Conservation (phyloP, 1,140 invertebrate species). For the Penaeus chinensis region DNA sequence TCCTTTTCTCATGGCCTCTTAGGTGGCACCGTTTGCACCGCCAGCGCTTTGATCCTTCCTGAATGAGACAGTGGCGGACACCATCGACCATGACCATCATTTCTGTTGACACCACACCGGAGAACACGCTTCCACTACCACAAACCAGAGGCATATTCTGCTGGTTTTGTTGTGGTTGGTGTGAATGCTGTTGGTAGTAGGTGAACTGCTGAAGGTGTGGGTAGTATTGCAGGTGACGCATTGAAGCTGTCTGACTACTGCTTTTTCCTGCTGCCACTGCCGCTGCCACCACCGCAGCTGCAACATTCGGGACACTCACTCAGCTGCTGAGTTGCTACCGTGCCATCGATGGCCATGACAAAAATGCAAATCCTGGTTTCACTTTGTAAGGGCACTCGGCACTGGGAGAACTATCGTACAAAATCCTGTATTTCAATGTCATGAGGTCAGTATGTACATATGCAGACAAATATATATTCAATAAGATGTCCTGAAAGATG, state of each 20-base stretch:
- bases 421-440: background rate
- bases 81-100: slow-evolving; percentile 40
- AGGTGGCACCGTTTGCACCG: slow-evolving; percentile 54
- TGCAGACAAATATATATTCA: too few species aligned
- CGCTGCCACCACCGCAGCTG: slow-evolving; percentile 42
- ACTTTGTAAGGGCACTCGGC: too few species aligned
- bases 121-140: slow-evolving; percentile 31
- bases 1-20: slow-evolving; percentile 54
- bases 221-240: slow-evolving; percentile 38
- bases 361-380: background rate
- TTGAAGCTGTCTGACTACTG: slow-evolving; percentile 26
- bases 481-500: too few species aligned
- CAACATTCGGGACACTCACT: slow-evolving; percentile 50
- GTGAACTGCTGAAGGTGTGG: slow-evolving; percentile 21
- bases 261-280: slow-evolving; percentile 41
- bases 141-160: background rate
- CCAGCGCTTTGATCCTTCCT: slow-evolving; percentile 53
- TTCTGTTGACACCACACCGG: slow-evolving; percentile 33
- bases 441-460: background rate
- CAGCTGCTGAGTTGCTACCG: background rate
- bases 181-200: slow-evolving; percentile 24
- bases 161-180: slow-evolving; percentile 22
- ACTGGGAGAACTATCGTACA: background rate
- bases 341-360: background rate
- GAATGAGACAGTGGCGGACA: slow-evolving; percentile 37